Conservation (phyloP, 2,797 vertebrate genomes). For the Podarcis lilfordi region DNA sequence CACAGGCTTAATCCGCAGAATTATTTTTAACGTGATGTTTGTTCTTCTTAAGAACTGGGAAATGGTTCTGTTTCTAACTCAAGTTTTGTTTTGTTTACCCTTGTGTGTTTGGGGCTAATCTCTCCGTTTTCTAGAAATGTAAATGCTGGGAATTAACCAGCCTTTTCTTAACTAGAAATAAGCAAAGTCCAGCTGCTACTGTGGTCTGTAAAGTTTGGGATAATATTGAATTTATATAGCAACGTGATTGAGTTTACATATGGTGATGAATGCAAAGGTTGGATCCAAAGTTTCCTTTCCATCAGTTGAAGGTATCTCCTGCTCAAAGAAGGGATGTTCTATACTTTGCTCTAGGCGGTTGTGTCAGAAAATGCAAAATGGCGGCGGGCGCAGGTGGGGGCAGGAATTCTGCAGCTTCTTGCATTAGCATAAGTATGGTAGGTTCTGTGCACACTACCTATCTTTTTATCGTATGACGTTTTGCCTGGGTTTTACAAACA, state of each 20-base stretch:
- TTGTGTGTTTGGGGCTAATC: constrained; percentile 36
- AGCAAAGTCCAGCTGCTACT: constrained; percentile 47
- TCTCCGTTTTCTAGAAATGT: constrained; percentile 55
- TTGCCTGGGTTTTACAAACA: neutral
- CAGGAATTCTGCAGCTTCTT: neutral
- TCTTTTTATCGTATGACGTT: neutral
- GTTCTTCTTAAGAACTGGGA: constrained; percentile 24
- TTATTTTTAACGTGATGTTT: neutral
- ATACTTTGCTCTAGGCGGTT: neutral
- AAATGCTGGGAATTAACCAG: constrained; percentile 54
- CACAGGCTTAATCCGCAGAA: constrained; percentile 16
- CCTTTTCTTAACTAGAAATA: constrained; percentile 31
- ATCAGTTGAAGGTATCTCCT: neutral
- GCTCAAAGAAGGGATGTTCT: neutral
- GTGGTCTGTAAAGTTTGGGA: constrained; percentile 22
- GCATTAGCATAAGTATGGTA: neutral
- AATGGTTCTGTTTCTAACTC: neutral
- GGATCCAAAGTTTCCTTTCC: neutral
- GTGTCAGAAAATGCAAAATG: neutral
- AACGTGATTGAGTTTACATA: neutral
- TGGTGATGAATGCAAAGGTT: neutral
- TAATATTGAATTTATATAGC: neutral
- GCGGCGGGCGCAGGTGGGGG: no score
- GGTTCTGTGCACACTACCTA: neutral
- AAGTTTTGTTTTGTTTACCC: constrained; percentile 35